Evolutionary conservation across 2,113 vertebrate genomes (phyloP).

Genomic region (Trinectes maculatus): DNA sequence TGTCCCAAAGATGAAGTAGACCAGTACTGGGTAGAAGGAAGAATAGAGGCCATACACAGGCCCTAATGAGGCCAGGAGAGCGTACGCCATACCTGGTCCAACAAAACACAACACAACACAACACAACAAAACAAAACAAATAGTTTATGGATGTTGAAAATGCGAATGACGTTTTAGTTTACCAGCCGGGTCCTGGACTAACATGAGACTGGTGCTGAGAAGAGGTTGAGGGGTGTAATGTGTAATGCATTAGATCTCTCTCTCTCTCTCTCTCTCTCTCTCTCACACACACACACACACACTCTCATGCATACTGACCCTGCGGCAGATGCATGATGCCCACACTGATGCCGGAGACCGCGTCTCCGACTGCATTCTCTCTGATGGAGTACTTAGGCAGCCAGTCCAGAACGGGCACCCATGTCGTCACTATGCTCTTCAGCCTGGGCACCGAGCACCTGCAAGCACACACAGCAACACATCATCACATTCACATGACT

Average conservation of each 20-base stretch:
- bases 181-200: no score
- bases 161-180: no score
- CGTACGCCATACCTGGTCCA: conserved; percentile 93
- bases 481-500: neutral
- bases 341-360: conserved; percentile 90
- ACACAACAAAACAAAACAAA: no score
- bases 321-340: conserved; percentile 96
- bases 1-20: conserved; percentile 94
- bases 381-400: conserved; percentile 88
- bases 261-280: no score
- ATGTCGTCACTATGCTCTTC: conserved; percentile 72
- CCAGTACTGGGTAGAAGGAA: conserved; percentile 89
- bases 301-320: conserved; percentile 75
- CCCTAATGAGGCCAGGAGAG: conserved; percentile 89
- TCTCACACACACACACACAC: no score
- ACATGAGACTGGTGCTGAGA: no score
- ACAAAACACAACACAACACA: neutral
- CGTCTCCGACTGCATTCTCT: conserved; percentile 88
- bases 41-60: conserved; percentile 92
- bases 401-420: conserved; percentile 89
- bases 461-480: conserved; percentile 5
- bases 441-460: conserved; percentile 85
- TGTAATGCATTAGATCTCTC: no score
- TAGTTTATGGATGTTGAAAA: no score
- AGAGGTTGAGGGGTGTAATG: no score